Base-by-base conservation (phyloP, 2,113 vertebrate species). In the Variabilichromis moorii region DNA sequence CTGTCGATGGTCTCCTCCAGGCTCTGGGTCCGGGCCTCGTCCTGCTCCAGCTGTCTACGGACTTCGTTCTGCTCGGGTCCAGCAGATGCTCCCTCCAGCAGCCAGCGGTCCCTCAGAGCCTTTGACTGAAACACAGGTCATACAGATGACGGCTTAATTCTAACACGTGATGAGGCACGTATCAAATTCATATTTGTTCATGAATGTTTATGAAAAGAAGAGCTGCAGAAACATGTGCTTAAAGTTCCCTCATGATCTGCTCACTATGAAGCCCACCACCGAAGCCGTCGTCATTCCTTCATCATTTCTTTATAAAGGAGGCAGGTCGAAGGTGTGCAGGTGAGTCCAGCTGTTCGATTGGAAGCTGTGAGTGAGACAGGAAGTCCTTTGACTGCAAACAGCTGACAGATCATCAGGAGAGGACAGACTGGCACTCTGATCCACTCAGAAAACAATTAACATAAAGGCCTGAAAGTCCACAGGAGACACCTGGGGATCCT, bases 81-180 rank as follows among this genome's bases (percentile, higher is more conserved):
- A 0, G 97, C 94, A 81, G 98, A 97, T 0, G 97, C 96, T n/a
- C 98, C 98, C 8, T 98, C 98, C 93, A 99, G 95, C 92, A 99
- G 97, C 98, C 98, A 99, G 86, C 97, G 96, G 86, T 99, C 98
- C 85, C 98, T 93, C 86, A 99, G 93, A 1, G 97, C 96, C 95
- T 99, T 98, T 35, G 98, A 98, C 98, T 99, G 84, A 83, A 81
- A 81, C 87, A 59, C 51, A 83, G 40, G 71, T 50, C 42, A 78
- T 42, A 50, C 24, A 31, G 42, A 76, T 50, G 6, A 50, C 40
- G 50, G 26, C 7, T 47, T 26, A 2, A 2, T 76, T 76, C 45
- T 50, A 76, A 31, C 24, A 76, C 3, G 3, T 76, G 16, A 31
- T 9, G 71, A 19, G 6, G 24, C 9, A 0, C 42, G 1, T 31